Evolutionary conservation across 1,140 invertebrate species (phyloP).

Genomic region (Camponotus floridanus): DNA sequence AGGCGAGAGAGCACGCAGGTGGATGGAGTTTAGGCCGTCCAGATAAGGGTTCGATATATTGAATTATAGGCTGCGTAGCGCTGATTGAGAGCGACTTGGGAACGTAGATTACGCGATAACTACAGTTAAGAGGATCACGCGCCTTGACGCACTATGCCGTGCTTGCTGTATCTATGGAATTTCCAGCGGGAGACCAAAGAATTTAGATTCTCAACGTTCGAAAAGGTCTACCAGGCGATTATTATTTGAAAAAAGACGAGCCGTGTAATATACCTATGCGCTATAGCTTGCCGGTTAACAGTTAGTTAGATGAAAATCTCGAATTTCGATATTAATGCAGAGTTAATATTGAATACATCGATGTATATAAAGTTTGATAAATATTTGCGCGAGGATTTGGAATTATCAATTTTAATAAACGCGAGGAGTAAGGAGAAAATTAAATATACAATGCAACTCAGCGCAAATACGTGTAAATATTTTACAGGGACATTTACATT

Average conservation of each 20-base stretch:
- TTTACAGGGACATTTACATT: conserved; percentile 53
- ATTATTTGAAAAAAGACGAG: conserved; percentile 2
- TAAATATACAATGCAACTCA: conserved; percentile 57
- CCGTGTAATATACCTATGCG: not conserved
- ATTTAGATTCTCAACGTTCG: conserved; percentile 35
- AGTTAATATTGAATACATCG: conserved; percentile 56
- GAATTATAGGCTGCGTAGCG: conserved; percentile 79
- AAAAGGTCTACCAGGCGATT: not conserved
- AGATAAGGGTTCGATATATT: conserved; percentile 80
- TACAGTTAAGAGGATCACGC: conserved; percentile 74
- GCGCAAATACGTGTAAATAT: conserved; percentile 60
- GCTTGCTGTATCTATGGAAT: conserved; percentile 20
- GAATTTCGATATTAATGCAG: conserved; percentile 43
- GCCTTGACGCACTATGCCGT: conserved; percentile 52
- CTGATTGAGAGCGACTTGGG: conserved; percentile 79
- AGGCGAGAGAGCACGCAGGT: conserved; percentile 53
- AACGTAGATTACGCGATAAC: conserved; percentile 77
- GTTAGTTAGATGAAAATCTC: conserved; percentile 31
- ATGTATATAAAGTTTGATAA: conserved; percentile 46
- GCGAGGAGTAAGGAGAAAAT: conserved; percentile 46
- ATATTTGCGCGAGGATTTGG: conserved; percentile 59
- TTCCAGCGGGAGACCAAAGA: conserved; percentile 19
- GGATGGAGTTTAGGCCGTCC: conserved; percentile 50
- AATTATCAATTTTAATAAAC: conserved; percentile 68
- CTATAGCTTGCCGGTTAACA: not conserved